Base-by-base conservation (phyloP, 2,113 vertebrate species). In the Halichoerus grypus region DNA sequence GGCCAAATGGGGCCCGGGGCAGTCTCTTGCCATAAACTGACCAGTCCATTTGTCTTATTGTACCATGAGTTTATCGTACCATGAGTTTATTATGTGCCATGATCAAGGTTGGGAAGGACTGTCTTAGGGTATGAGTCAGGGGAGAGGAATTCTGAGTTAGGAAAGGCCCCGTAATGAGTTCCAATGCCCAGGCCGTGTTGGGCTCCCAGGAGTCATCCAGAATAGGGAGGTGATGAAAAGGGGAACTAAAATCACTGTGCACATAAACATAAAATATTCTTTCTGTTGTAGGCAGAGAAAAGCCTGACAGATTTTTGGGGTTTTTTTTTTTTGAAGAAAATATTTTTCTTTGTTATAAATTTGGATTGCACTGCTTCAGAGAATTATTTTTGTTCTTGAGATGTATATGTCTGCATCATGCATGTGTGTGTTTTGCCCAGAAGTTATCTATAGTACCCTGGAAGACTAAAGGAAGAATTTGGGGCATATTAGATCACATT, bases 341-440 rank as follows among this genome's bases (percentile, higher is more conserved):
- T 67, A 26, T 79, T 94, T 96, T 93, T 91, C 33, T 90, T 81
- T 87, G 59, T 86, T 93, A 49, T 61, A 74, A 31, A 81, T 89
- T 91, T 97, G 90, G 59, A 85, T 4, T 55, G 7, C n/a, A 31
- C 19, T 81, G 18, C 51, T 88, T 92, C 14, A 22, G 80, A 71
- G 69, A 92, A 83, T 22, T 95, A 55, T 79, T 97, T 93, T 83
- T 92, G 49, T 61, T 96, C 42, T 83, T 72, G 31, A 31, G 67
- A 59, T 95, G 26, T 61, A 2, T 12, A n/a, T 67, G 28, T n/a
- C 53, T 88, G 55, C 33, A 22, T 53, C 39, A 39, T 36, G 31
- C 24, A n/a, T 69, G 12, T 91, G 4, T 6, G 2, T 63, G 33
- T 83, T 77, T 82, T 46, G 39, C 82, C 31, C n/a, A 91, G n/a